These are phyloP conservation scores for Apodemus sylvaticus DNA, from an alignment of 2,113 vertebrate species.

Conservation along the genomic window DNA sequence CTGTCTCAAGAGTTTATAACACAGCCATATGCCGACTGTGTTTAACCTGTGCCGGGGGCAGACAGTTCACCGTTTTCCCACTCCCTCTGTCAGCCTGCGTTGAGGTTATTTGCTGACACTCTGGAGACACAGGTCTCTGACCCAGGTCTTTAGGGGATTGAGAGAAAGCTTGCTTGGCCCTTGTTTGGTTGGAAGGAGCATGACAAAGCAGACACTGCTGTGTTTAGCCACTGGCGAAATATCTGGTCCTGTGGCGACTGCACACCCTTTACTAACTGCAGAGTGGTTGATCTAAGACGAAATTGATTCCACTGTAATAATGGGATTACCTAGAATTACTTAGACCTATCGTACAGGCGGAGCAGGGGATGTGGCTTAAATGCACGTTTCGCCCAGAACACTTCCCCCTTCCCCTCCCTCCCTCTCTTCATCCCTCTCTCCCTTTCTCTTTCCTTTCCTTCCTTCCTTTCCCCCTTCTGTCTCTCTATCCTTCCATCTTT, in stretches of 20 bases:
- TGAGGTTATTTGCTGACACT: constrained; percentile 30
- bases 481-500: too few species aligned
- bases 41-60: constrained; percentile 20
- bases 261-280: background rate
- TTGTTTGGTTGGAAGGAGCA: background rate
- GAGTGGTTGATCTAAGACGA: constrained; percentile 14
- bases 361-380: background rate
- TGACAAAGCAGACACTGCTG: background rate
- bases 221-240: background rate
- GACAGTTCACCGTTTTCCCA: background rate
- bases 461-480: background rate
- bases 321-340: constrained; percentile 27
- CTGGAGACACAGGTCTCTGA: background rate
- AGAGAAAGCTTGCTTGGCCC: background rate
- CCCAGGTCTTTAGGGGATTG: background rate
- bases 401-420: background rate
- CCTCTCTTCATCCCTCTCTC: too few species aligned
- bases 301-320: background rate
- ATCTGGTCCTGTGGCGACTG: background rate
- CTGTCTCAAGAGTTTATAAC: constrained; percentile 60
- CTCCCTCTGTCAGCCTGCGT: constrained; percentile 16
- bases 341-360: background rate
- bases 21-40: constrained; percentile 57
- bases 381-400: constrained; percentile 25
- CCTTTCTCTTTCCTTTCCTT: background rate